A percentile compares a stretch with the other conserved stretches of the same genome.
Conservation (phyloP, 2,113 vertebrate genomes). For the Mungos mungo region DNA sequence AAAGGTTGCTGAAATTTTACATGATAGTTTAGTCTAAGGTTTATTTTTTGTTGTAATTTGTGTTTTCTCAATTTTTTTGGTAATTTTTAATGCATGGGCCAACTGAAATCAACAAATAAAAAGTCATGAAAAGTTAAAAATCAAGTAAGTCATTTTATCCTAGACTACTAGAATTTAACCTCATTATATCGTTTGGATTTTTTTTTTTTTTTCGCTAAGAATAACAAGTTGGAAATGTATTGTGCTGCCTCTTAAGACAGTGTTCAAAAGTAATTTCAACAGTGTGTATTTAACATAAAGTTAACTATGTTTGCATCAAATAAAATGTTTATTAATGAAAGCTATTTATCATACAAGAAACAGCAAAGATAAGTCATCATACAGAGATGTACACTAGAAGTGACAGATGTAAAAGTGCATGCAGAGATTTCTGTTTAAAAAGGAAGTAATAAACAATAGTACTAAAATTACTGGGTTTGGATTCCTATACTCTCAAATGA, state of each 20-base stretch:
- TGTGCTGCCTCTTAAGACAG: slow-evolving; percentile 77
- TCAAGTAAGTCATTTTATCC: slow-evolving; percentile 70
- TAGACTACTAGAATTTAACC: slow-evolving; percentile 75
- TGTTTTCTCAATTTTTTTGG: slow-evolving; percentile 27
- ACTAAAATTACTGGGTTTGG: slow-evolving; percentile 82
- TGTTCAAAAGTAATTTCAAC: slow-evolving; percentile 77
- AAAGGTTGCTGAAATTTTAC: slow-evolving; percentile 58
- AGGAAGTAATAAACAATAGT: slow-evolving; percentile 82
- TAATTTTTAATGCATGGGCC: slow-evolving; percentile 15
- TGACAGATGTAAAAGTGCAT: slow-evolving; percentile 87
- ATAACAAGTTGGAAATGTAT: slow-evolving; percentile 70
- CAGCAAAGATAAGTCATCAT: slow-evolving; percentile 88
- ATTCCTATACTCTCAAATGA: slow-evolving; percentile 85
- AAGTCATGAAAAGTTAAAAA: slow-evolving; percentile 69
- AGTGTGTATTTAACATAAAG: slow-evolving; percentile 85
- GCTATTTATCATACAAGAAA: slow-evolving; percentile 89
- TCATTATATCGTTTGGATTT: slow-evolving; percentile 55
- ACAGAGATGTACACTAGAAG: slow-evolving; percentile 87
- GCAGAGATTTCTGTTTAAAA: slow-evolving; percentile 84
- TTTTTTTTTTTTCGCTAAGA: slow-evolving; percentile 63
- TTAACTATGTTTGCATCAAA: slow-evolving; percentile 88
- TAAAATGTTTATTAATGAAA: slow-evolving; percentile 91
- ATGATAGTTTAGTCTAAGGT: slow-evolving; percentile 57
- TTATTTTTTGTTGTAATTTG: slow-evolving; percentile 69
- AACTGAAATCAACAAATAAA: slow-evolving; percentile 70